These are phyloP conservation scores for Scyliorhinus canicula DNA, from an alignment of 2,797 vertebrate species.

Conservation along the genomic window DNA sequence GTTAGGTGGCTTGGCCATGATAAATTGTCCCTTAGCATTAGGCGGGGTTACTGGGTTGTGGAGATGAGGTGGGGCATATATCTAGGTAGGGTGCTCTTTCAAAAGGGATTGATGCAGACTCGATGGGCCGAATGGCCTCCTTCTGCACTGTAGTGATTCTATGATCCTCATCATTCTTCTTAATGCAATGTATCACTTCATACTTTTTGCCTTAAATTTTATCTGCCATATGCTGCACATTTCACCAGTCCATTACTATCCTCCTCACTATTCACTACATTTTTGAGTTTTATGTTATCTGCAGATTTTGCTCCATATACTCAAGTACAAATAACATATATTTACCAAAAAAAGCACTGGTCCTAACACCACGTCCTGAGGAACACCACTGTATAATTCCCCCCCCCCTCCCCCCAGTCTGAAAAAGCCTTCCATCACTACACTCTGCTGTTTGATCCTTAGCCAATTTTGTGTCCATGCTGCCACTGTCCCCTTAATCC, in stretches of 20 bases:
- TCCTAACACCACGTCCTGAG: not conserved
- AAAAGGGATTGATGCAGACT: no score
- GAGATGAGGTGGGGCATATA: no score
- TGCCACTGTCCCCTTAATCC: not conserved
- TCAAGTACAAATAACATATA: not conserved
- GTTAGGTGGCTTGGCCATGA: no score
- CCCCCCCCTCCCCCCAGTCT: no score
- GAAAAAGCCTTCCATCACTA: no score
- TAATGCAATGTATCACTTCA: not conserved
- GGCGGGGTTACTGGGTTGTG: no score
- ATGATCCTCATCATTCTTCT: no score
- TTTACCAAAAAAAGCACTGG: not conserved
- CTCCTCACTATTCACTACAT: not conserved
- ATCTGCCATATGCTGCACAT: not conserved
- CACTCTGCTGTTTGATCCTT: not conserved
- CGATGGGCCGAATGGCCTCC: no score
- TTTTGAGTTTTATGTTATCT: not conserved
- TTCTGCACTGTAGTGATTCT: no score
- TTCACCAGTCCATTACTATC: not conserved
- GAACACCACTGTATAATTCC: not conserved
- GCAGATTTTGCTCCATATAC: not conserved
- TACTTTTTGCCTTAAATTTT: not conserved
- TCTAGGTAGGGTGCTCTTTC: no score
- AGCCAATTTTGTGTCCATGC: not conserved
- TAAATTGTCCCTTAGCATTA: no score